phyloP scores from a whole-genome alignment of 2,797 vertebrate genomes.

The Hoplostethus mediterraneus region DNA sequence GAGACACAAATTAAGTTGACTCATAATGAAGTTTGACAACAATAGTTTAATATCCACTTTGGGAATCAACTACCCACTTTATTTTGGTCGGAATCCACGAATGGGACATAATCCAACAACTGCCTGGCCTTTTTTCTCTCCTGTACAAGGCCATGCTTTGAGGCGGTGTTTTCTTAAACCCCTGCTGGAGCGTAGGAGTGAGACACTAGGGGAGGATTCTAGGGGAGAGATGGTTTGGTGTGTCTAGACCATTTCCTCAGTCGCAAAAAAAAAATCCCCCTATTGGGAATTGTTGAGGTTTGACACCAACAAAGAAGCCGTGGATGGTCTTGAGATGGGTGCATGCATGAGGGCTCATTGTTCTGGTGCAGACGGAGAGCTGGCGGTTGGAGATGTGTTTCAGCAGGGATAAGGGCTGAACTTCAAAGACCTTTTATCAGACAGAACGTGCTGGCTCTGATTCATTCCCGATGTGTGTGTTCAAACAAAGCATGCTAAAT shows the following conservation, averaged over 20 bases:
- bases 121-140: not conserved
- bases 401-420: conserved; percentile 4
- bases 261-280: conserved; percentile 14
- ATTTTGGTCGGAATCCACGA: not conserved
- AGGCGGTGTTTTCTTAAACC: conserved; percentile 12
- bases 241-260: conserved; percentile 85
- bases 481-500: too few relatives aligned
- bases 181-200: conserved; percentile 7
- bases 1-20: not conserved
- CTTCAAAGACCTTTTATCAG: not conserved
- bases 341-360: conserved; percentile 7
- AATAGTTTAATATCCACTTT: not conserved
- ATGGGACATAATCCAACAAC: conserved; percentile 13
- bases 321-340: conserved; percentile 1
- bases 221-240: conserved; percentile 7
- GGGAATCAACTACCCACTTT: not conserved
- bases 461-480: too few relatives aligned
- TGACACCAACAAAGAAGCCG: not conserved
- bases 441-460: too few relatives aligned
- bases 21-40: not conserved
- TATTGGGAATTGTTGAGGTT: too few relatives aligned
- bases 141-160: conserved; percentile 8
- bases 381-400: conserved; percentile 8
- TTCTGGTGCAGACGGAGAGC: not conserved
- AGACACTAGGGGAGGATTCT: not conserved